Conservation (phyloP, 1,140 invertebrate species). For the Zaprionus taronus region DNA sequence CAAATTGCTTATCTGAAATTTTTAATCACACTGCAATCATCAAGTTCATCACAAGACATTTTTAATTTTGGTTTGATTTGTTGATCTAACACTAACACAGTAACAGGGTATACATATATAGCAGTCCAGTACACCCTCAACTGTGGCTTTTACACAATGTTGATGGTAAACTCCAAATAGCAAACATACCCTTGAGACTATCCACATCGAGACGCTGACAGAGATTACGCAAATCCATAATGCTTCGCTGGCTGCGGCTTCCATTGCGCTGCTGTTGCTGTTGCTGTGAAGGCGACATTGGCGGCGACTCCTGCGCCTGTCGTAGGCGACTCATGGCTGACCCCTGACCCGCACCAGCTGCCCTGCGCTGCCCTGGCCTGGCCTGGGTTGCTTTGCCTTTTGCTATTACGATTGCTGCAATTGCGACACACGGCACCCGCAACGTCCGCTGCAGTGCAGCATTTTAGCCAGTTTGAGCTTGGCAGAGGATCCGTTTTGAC, state of each 20-base stretch:
- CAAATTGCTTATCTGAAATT: too few species aligned
- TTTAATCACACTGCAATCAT: too few species aligned
- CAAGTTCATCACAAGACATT: too few species aligned
- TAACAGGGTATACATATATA: too few species aligned
- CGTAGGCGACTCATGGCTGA: constrained; percentile 31
- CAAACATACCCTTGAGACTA: constrained; percentile 40
- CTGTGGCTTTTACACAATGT: too few species aligned
- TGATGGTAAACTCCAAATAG: too few species aligned
- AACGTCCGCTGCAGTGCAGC: constrained; percentile 76
- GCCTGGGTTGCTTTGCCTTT: too few species aligned
- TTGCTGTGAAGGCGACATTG: constrained; percentile 19
- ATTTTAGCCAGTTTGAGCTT: constrained; percentile 67
- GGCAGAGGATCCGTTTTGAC: constrained; percentile 33
- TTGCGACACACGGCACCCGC: background rate
- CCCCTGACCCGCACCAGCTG: background rate
- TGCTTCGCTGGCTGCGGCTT: constrained; percentile 24
- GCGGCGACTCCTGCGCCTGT: constrained; percentile 32
- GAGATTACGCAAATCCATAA: constrained; percentile 66
- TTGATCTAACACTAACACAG: too few species aligned
- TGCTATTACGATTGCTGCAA: background rate
- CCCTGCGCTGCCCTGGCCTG: too few species aligned
- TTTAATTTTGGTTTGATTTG: too few species aligned
- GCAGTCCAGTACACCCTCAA: too few species aligned
- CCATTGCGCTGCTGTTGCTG: constrained; percentile 17
- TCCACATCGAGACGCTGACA: constrained; percentile 62